Conservation (phyloP, 2,888 invertebrate species). For the Antheraea yamamai region DNA sequence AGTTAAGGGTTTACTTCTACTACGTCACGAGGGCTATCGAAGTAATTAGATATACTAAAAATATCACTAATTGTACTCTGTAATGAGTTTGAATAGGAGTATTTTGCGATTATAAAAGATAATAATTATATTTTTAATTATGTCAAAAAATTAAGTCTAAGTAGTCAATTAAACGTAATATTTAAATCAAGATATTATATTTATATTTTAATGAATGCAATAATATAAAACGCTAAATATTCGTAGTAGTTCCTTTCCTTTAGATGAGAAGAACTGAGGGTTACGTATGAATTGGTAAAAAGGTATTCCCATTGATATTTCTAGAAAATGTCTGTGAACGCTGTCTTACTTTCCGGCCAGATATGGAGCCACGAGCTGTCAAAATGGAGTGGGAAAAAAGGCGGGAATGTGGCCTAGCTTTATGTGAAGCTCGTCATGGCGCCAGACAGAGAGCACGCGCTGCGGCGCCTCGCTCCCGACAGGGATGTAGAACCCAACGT, state of each 20-base stretch:
- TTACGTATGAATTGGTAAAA: not conserved
- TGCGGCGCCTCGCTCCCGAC: constrained; percentile 45
- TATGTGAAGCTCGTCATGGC: constrained; percentile 82
- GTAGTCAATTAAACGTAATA: not conserved
- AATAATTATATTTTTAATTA: not conserved
- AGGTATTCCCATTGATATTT: not conserved
- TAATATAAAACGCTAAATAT: too few species aligned
- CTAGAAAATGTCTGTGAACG: constrained; percentile 58
- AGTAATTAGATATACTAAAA: not conserved
- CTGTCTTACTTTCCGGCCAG: constrained; percentile 78
- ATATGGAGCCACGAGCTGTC: constrained; percentile 83
- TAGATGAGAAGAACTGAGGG: not conserved
- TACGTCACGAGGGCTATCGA: too few species aligned
- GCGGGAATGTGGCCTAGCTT: constrained; percentile 82
- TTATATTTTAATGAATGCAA: not conserved
- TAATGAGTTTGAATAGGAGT: not conserved
- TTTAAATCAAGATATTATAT: not conserved
- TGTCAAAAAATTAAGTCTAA: not conserved
- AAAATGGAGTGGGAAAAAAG: constrained; percentile 83
- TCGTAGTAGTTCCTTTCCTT: not conserved
- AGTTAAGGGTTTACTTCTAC: too few species aligned
- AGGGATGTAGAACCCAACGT: constrained; percentile 75
- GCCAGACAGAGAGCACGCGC: constrained; percentile 59
- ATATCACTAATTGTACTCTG: not conserved
- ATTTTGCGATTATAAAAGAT: not conserved